Evolutionary conservation across 2,113 vertebrate genomes (phyloP).

Genomic region (Triplophysa dalaica): DNA sequence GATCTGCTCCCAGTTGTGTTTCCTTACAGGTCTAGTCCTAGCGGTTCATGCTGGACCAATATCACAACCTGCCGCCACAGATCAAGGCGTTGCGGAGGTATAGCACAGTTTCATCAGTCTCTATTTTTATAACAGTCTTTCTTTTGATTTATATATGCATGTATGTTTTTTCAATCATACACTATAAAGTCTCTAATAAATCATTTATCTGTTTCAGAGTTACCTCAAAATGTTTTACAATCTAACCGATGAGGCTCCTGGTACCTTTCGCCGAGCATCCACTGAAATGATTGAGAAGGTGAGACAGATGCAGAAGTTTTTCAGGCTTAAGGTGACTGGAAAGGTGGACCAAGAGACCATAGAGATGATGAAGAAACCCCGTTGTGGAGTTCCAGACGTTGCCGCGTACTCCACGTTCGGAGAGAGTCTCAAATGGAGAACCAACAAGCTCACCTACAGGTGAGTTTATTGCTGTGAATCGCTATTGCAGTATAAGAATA

Average conservation of each 20-base stretch:
- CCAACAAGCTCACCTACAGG: slow-evolving; percentile 81
- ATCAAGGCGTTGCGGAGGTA: slow-evolving; percentile 33
- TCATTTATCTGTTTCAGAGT: slow-evolving; percentile 45
- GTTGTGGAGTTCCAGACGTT: slow-evolving; percentile 78
- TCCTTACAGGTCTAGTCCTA: slow-evolving; percentile 36
- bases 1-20: background rate
- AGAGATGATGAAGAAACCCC: slow-evolving; percentile 69
- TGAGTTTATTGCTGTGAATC: slow-evolving; percentile 51
- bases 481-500: background rate
- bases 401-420: slow-evolving; percentile 67
- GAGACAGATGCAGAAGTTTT: slow-evolving; percentile 80
- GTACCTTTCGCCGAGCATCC: background rate
- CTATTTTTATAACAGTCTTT: background rate
- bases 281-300: slow-evolving; percentile 62
- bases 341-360: slow-evolving; percentile 69
- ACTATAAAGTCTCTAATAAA: background rate
- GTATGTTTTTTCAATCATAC: background rate
- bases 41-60: slow-evolving; percentile 28
- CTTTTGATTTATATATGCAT: background rate
- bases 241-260: slow-evolving; percentile 30
- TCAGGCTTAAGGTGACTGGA: slow-evolving; percentile 74
- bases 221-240: slow-evolving; percentile 56
- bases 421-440: slow-evolving; percentile 74
- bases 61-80: background rate
- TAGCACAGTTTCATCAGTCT: background rate